phyloP scores from a whole-genome alignment of 2,113 vertebrate genomes.

The Prochilodus magdalenae region DNA sequence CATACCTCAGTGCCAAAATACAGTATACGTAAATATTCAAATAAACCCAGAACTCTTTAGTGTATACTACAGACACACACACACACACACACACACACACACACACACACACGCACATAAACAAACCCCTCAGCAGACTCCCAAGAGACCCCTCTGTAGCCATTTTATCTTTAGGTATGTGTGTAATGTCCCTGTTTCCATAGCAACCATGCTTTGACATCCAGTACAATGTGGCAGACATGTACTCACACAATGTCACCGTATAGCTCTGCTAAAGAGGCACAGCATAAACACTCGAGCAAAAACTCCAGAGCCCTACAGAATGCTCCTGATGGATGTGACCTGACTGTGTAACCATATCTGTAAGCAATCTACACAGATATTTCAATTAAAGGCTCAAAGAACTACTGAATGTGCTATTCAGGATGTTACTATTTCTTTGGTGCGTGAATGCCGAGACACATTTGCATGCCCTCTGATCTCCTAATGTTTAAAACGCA shows the following conservation, averaged over 20 bases:
- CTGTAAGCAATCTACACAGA: slow-evolving; percentile 12
- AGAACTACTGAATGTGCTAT: not conserved
- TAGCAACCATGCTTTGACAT: slow-evolving; percentile 48
- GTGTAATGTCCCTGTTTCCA: slow-evolving; percentile 47
- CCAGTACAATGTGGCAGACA: slow-evolving; percentile 43
- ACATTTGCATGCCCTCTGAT: not conserved
- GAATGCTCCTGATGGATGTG: slow-evolving; percentile 1
- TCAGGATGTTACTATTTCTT: not conserved
- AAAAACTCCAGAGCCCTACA: slow-evolving; percentile 27
- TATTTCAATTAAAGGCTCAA: not conserved
- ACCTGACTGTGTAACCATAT: not conserved
- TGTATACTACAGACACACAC: not conserved
- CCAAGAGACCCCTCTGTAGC: slow-evolving; percentile 42
- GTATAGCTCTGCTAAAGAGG: slow-evolving; percentile 35
- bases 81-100: not conserved
- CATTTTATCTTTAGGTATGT: slow-evolving; percentile 39
- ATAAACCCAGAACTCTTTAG: not conserved
- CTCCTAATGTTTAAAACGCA: not conserved
- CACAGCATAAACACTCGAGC: slow-evolving; percentile 34
- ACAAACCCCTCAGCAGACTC: slow-evolving; percentile 32
- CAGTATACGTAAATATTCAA: not conserved
- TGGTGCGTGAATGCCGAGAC: not conserved
- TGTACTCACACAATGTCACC: slow-evolving; percentile 45
- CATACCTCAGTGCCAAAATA: not conserved
- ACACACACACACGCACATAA: slow-evolving; percentile 25